Evolutionary conservation across 2,113 vertebrate species (phyloP), one percentile per base, ranked within the genome.

Genomic region (Tamias sibiricus): DNA sequence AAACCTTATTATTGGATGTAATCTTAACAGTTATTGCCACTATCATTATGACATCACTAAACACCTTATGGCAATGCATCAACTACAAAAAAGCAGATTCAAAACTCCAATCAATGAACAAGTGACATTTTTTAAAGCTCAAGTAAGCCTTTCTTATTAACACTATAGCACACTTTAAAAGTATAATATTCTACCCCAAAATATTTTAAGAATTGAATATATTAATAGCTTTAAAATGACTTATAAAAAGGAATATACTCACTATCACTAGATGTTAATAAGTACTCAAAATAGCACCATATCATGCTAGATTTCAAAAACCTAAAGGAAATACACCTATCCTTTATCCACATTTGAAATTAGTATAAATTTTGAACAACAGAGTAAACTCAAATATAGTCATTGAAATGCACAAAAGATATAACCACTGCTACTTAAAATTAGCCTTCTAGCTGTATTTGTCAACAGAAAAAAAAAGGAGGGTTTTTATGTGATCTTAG

Each of bases 21-120:
- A 95, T 44, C 74, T 97, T 59, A 95, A 0, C 24, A 93, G 72
- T 71, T 87, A 87, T 52, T 89, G 84, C 90, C 81, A 76, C 79
- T 88, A 35, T 1, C 85, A 97, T 95, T 97, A 75, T 98, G 97
- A 97, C 80, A 82, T 72, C 95, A 92, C 30, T 40, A 57, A 74
- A 16, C n/a, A 69, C 14, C n/a, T 86, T 40, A 94, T 10, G 52
- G 83, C 52, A 47, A 96, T 26, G 8, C 64, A 90, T 77, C 17
- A 54, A 81, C 7, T 16, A 94, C 75, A 0, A 5, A 94, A 17
- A 76, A 66, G 24, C 32, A 93, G 82, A 64, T 2, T 71, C 81
- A 83, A 95, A 83, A 57, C 62, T 71, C 35, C 10, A 76, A 35
- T 68, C 86, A 37, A 72, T 0, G 0, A 93, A 90, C 22, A 91